Percentiles rank a stretch among this genome's conserved stretches.
Conservation (phyloP, 2,888 invertebrate genomes). For the Tenthredo livida region DNA sequence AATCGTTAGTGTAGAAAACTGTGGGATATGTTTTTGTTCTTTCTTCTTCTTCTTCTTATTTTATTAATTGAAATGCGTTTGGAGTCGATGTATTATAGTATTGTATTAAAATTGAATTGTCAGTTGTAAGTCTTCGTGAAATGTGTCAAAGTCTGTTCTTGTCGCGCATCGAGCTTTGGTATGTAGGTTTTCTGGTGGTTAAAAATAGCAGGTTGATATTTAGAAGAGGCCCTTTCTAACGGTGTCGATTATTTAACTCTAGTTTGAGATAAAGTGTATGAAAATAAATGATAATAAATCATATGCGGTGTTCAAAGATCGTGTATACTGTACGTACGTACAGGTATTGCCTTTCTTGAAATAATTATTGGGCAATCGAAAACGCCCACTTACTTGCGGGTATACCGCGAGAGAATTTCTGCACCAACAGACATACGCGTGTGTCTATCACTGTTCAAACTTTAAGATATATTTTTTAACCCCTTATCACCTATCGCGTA, state of each 20-base stretch:
- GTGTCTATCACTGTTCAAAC: conserved; percentile 1
- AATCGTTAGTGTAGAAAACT: neutral
- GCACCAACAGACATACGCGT: neutral
- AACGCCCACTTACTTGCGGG: conserved; percentile 60
- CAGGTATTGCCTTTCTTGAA: conserved; percentile 42
- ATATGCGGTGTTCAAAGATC: conserved; percentile 7
- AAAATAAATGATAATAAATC: conserved; percentile 36
- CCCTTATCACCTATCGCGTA: neutral
- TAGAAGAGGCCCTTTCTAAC: conserved; percentile 65
- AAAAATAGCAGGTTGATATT: conserved; percentile 76
- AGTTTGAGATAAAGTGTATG: conserved; percentile 19
- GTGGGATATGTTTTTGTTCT: neutral
- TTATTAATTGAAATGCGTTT: neutral
- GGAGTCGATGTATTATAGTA: neutral
- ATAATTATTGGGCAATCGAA: conserved; percentile 58
- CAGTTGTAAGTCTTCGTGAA: conserved; percentile 63
- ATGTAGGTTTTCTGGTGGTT: conserved; percentile 75
- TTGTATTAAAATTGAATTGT: conserved; percentile 60
- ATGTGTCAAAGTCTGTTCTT: conserved; percentile 61
- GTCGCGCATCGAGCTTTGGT: conserved; percentile 64
- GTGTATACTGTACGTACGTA: too few relatives aligned
- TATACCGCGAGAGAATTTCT: conserved; percentile 28
- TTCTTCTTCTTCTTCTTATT: neutral
- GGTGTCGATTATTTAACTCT: conserved; percentile 61
- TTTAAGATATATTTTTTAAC: conserved; percentile 9